These are phyloP conservation scores for Bovichtus variegatus DNA, from an alignment of 2,797 vertebrate genomes.

Conservation along the genomic window DNA sequence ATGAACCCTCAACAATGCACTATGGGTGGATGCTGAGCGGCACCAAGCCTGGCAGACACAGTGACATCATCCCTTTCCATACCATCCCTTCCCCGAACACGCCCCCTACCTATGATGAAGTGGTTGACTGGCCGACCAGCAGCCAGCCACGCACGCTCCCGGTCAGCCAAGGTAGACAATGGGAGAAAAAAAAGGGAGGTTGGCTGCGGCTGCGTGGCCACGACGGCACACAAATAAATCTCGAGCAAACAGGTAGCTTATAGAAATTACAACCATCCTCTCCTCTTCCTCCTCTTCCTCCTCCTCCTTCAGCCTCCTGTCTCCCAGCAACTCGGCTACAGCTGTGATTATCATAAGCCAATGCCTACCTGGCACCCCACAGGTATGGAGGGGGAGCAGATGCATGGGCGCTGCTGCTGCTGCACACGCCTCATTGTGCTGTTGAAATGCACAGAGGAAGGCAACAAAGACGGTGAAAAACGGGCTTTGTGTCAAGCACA, in stretches of 20 bases:
- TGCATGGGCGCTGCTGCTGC: conserved; percentile 30
- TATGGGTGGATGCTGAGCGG: conserved; percentile 58
- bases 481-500: conserved; percentile 24
- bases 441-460: conserved; percentile 28
- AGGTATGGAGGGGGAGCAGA: conserved; percentile 56
- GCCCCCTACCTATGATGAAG: conserved; percentile 77
- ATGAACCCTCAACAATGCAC: conserved; percentile 2
- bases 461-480: conserved; percentile 4
- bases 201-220: conserved; percentile 45
- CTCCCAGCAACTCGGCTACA: conserved; percentile 75
- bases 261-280: conserved; percentile 60
- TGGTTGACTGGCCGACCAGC: conserved; percentile 17
- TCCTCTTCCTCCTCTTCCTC: conserved; percentile 22
- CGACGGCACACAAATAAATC: conserved; percentile 38
- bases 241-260: conserved; percentile 80
- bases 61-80: conserved; percentile 86
- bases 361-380: conserved; percentile 73
- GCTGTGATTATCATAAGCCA: conserved; percentile 72
- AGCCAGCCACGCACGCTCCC: conserved; percentile 34
- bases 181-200: neutral
- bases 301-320: conserved; percentile 63
- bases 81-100: conserved; percentile 73
- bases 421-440: conserved; percentile 54
- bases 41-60: conserved; percentile 77
- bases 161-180: conserved; percentile 70